These are phyloP conservation scores for Manduca sexta DNA, from an alignment of 1,140 invertebrate genomes.

Conservation along the genomic window DNA sequence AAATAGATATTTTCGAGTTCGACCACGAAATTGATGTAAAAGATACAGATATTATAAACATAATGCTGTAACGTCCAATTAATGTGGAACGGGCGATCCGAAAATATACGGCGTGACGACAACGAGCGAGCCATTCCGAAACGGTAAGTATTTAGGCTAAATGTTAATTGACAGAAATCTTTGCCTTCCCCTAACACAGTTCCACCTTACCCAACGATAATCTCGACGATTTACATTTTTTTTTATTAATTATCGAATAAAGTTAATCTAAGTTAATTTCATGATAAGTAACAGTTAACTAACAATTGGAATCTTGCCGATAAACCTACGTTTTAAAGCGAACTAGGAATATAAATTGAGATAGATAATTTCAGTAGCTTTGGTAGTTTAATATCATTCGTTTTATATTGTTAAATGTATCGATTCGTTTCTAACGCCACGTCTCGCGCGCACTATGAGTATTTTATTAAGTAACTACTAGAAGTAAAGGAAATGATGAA, in stretches of 20 bases:
- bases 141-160: conserved; percentile 26
- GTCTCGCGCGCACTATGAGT: conserved; percentile 17
- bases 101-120: conserved; percentile 4
- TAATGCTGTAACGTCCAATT: conserved; percentile 5
- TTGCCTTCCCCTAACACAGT: conserved; percentile 51
- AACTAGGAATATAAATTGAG: conserved; percentile 71
- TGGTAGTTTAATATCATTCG: conserved; percentile 64
- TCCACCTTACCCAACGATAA: conserved; percentile 57
- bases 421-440: conserved; percentile 7
- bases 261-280: conserved; percentile 57
- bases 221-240: conserved; percentile 42
- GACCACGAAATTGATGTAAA: not conserved
- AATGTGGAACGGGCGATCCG: not conserved
- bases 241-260: conserved; percentile 21
- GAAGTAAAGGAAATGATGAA: conserved; percentile 16
- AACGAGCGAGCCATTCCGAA: conserved; percentile 16
- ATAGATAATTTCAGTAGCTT: conserved; percentile 70
- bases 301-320: conserved; percentile 66
- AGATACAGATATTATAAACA: conserved; percentile 1
- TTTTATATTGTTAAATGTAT: conserved; percentile 30
- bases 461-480: conserved; percentile 20
- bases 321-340: conserved; percentile 68
- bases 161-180: conserved; percentile 37
- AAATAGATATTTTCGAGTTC: conserved; percentile 9
- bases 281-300: conserved; percentile 52